phyloP scores from a whole-genome alignment of 2,797 vertebrate species.

The Notolepis coatsorum region DNA sequence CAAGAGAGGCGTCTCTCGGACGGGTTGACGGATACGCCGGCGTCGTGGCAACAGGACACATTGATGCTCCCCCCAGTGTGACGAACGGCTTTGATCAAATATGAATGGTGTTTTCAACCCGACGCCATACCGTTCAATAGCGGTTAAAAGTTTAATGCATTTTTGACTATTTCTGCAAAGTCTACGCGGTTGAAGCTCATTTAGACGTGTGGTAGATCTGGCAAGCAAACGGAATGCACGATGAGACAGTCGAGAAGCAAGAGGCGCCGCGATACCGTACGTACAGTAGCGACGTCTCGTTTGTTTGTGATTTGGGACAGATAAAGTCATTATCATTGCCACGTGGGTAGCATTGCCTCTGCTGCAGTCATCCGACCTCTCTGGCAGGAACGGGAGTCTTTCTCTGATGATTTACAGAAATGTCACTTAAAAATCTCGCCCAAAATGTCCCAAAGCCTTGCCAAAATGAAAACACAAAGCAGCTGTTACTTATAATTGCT shows the following conservation, averaged over 20 bases:
- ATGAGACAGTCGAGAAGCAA: conserved; percentile 21
- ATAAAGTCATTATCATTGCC: background rate
- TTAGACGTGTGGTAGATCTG: conserved; percentile 25
- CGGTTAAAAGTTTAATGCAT: conserved; percentile 29
- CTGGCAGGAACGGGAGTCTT: no score
- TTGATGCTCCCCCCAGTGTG: conserved; percentile 39
- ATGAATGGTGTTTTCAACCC: conserved; percentile 40
- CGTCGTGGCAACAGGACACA: conserved; percentile 10
- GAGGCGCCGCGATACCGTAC: no score
- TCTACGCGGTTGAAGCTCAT: conserved; percentile 12
- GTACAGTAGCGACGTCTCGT: background rate
- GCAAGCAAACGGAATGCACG: conserved; percentile 45
- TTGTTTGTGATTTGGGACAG: conserved; percentile 18
- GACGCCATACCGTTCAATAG: conserved; percentile 18
- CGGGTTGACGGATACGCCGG: conserved; percentile 17
- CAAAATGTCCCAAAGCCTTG: background rate
- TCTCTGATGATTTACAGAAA: conserved; percentile 13
- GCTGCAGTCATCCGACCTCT: no score
- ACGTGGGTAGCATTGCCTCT: background rate
- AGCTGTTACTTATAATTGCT: conserved; percentile 19
- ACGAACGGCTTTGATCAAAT: conserved; percentile 62
- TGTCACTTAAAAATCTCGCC: conserved; percentile 10
- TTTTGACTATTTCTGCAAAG: conserved; percentile 27
- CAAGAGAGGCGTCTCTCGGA: background rate
- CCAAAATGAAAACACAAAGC: conserved; percentile 11